phyloP scores from a whole-genome alignment of 1,140 invertebrate species.

The Ceratina calcarata region DNA sequence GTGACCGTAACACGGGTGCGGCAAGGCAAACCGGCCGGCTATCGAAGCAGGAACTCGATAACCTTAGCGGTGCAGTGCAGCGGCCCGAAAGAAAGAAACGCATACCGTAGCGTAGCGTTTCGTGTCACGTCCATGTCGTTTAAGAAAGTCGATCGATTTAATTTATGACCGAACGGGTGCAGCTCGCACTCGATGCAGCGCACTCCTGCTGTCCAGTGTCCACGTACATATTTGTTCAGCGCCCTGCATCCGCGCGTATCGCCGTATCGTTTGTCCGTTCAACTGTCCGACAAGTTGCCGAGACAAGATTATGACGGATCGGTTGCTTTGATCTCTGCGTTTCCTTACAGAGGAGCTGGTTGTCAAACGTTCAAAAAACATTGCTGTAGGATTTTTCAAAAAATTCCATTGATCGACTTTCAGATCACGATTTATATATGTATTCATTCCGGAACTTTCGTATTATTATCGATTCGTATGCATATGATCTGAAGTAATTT shows the following conservation, averaged over 20 bases:
- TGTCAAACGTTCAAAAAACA: no score
- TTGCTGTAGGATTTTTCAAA: no score
- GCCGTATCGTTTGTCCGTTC: neutral
- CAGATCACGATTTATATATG: no score
- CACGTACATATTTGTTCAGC: neutral
- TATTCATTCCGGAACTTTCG: no score
- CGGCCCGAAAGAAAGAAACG: conserved; percentile 55
- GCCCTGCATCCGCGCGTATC: conserved; percentile 7
- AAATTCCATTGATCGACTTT: no score
- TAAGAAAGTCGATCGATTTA: conserved; percentile 50
- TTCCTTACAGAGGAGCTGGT: no score
- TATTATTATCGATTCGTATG: no score
- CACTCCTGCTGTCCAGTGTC: neutral
- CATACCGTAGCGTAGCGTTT: conserved; percentile 54
- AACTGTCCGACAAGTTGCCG: neutral
- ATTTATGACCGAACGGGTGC: conserved; percentile 37
- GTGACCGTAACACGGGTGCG: conserved; percentile 44
- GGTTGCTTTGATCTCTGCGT: neutral
- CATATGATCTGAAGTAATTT: no score
- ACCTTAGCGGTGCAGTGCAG: conserved; percentile 44
- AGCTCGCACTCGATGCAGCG: conserved; percentile 25
- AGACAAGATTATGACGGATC: neutral
- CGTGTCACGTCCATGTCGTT: conserved; percentile 43
- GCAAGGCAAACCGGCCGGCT: conserved; percentile 65
- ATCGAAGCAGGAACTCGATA: conserved; percentile 61